Conservation (phyloP, 1,140 invertebrate genomes). For the Lutraria rhynchaena region DNA sequence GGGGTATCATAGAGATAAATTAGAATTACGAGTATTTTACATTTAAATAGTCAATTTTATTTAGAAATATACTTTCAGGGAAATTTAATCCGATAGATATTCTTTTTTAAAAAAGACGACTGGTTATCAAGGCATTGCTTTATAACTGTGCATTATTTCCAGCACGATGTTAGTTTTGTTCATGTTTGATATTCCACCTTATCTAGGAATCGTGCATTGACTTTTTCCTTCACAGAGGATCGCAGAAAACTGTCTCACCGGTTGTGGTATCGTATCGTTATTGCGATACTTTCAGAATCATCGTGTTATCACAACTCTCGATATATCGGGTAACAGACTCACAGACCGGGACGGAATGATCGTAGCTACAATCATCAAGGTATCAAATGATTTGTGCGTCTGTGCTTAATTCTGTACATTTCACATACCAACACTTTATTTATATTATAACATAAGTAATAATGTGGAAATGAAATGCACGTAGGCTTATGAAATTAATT, state of each 20-base stretch:
- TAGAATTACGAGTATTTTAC: no score
- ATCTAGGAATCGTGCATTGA: no score
- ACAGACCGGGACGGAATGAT: constrained; percentile 30
- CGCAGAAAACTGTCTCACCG: constrained; percentile 45
- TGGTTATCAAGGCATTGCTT: background rate
- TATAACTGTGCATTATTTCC: background rate
- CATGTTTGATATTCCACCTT: background rate
- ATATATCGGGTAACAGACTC: constrained; percentile 47
- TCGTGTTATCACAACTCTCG: constrained; percentile 41
- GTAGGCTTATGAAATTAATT: no score
- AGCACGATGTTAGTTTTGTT: background rate
- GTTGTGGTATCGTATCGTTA: constrained; percentile 4
- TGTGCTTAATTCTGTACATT: no score
- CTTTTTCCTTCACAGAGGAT: constrained; percentile 18
- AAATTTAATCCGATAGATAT: no score
- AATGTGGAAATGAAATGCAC: no score
- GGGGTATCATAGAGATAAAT: no score
- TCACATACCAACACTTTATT: no score
- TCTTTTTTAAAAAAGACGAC: background rate
- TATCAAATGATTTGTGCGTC: no score
- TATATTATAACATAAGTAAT: no score
- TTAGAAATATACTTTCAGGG: no score
- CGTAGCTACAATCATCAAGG: constrained; percentile 44
- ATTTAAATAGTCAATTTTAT: no score
- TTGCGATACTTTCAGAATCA: constrained; percentile 29